phyloP scores from a whole-genome alignment of 2,113 vertebrate genomes.

The Tor tambroides region DNA sequence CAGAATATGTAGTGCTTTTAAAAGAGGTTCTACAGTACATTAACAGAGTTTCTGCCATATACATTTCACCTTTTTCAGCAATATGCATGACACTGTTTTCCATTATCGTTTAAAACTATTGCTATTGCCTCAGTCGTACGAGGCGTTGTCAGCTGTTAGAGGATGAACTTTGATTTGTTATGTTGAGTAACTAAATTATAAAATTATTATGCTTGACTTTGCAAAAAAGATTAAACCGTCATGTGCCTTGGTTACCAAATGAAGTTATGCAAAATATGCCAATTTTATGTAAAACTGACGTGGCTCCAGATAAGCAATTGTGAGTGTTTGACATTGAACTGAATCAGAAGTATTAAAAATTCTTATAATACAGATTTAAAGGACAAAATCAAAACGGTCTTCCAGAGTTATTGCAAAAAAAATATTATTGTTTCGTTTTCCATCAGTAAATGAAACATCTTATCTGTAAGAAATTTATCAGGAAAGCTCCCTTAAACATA shows the following conservation, averaged over 20 bases:
- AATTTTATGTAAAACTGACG: background rate
- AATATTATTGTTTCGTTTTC: background rate
- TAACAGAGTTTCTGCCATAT: background rate
- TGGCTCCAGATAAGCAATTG: background rate
- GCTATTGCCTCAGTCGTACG: background rate
- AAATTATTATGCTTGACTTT: constrained; percentile 10
- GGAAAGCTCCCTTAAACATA: background rate
- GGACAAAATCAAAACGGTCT: background rate
- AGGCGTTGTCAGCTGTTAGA: constrained; percentile 8
- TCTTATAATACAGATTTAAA: background rate
- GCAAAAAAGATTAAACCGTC: background rate
- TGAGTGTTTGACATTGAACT: background rate
- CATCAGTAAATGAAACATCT: background rate
- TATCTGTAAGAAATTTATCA: background rate
- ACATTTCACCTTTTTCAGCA: background rate
- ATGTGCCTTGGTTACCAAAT: background rate
- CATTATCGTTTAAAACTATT: background rate
- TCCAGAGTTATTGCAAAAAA: background rate
- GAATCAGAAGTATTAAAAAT: background rate
- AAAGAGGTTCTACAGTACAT: background rate
- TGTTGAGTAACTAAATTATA: constrained; percentile 21
- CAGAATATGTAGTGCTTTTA: background rate
- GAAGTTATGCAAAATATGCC: background rate
- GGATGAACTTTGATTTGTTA: constrained; percentile 40
- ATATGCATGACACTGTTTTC: background rate